These are phyloP conservation scores for Scatophagus argus DNA, from an alignment of 2,113 vertebrate genomes.

Conservation along the genomic window DNA sequence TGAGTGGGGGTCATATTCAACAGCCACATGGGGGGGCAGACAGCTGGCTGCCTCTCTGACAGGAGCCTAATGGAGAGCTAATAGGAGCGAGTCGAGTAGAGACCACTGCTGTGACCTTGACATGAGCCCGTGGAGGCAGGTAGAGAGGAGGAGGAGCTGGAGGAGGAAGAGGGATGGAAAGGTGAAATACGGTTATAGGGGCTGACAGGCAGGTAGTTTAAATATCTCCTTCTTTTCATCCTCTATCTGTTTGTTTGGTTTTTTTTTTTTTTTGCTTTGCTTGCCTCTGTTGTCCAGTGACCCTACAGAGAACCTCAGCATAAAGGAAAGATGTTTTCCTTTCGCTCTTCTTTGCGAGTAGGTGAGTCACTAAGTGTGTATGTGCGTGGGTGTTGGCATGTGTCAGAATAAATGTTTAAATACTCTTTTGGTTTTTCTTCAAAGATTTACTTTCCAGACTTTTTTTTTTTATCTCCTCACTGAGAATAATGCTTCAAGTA, in stretches of 20 bases:
- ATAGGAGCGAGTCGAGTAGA: constrained; percentile 55
- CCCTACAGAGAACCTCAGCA: background rate
- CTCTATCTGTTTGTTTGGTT: background rate
- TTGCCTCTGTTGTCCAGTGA: background rate
- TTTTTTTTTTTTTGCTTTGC: constrained; percentile 1
- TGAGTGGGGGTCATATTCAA: constrained; percentile 67
- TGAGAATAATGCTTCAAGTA: background rate
- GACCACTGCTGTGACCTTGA: constrained; percentile 64
- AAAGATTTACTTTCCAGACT: background rate
- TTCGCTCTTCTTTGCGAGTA: background rate
- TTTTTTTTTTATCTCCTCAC: background rate
- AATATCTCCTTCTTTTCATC: constrained; percentile 12
- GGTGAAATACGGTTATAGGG: constrained; percentile 27
- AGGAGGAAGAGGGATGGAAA: constrained; percentile 11
- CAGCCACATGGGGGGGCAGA: constrained; percentile 47
- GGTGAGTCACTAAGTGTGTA: background rate
- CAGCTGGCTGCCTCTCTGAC: constrained; percentile 69
- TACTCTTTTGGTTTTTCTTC: background rate
- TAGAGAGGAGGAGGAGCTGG: constrained; percentile 30
- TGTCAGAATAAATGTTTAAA: constrained; percentile 13
- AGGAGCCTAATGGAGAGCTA: constrained; percentile 69
- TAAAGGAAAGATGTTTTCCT: background rate
- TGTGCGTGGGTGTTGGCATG: background rate
- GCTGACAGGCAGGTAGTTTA: constrained; percentile 37
- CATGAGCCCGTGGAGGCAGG: constrained; percentile 50